These are phyloP conservation scores for Harmothoe impar DNA, from an alignment of 2,888 invertebrate genomes.

Conservation along the genomic window DNA sequence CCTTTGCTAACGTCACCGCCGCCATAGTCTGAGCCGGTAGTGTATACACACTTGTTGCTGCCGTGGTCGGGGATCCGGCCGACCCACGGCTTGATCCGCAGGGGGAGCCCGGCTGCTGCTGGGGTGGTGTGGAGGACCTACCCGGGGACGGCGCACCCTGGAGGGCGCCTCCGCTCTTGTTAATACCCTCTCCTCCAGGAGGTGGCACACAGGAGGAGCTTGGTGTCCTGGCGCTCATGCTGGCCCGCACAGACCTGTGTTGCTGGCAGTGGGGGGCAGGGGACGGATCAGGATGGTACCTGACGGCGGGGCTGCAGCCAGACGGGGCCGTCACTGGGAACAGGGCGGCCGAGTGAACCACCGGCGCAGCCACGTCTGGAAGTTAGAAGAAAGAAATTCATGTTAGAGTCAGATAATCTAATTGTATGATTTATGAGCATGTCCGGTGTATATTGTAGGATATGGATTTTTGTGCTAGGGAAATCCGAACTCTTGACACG, in stretches of 20 bases:
- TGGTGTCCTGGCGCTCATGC: conserved; percentile 24
- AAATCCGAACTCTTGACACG: no score
- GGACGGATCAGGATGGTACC: background rate
- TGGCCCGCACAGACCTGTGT: background rate
- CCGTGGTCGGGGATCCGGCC: no score
- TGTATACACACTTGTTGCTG: no score
- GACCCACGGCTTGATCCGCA: no score
- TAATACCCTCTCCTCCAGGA: background rate
- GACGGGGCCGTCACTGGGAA: background rate
- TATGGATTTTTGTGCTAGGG: no score
- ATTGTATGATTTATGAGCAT: no score
- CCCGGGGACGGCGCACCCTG: background rate
- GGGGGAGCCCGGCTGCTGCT: background rate
- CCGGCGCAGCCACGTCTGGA: background rate
- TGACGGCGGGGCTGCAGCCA: background rate
- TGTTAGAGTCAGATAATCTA: no score
- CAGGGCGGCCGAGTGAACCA: background rate
- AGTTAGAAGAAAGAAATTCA: background rate
- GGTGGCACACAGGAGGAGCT: background rate
- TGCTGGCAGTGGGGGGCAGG: background rate
- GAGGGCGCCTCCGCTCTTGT: background rate
- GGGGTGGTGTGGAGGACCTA: background rate
- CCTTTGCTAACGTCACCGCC: no score
- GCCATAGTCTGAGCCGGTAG: no score
- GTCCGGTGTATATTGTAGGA: no score